Evolutionary conservation across 2,888 invertebrate genomes (phyloP).

Genomic region (Nomada ferruginata): DNA sequence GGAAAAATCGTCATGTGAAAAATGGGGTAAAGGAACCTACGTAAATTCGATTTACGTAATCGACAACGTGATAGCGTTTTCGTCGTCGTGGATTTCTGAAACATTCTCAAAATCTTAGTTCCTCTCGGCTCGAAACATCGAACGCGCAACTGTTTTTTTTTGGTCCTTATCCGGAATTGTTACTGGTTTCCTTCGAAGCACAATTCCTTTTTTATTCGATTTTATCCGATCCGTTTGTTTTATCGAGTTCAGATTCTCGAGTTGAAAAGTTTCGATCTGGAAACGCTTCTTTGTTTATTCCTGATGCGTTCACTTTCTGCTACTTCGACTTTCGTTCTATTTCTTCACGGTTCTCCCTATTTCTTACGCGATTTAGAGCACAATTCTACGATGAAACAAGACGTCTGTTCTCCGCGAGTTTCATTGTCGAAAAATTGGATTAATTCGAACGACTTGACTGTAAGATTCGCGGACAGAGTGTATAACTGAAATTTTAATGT

Average conservation of each 20-base stretch:
- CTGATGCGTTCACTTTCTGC: background rate
- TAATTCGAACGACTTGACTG: slow-evolving; percentile 29
- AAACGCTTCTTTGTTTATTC: background rate
- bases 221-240: background rate
- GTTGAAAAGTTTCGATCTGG: background rate
- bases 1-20: slow-evolving; percentile 47
- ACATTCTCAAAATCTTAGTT: slow-evolving; percentile 76
- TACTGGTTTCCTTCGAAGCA: no score
- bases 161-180: background rate
- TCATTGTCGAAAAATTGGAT: background rate
- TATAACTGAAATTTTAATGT: slow-evolving; percentile 29
- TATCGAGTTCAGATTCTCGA: background rate
- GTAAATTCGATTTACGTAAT: slow-evolving; percentile 42
- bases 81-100: slow-evolving; percentile 75
- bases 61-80: slow-evolving; percentile 23
- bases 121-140: slow-evolving; percentile 7
- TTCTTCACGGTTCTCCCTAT: background rate
- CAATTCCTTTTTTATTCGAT: background rate
- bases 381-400: background rate
- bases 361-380: background rate
- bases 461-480: slow-evolving; percentile 17
- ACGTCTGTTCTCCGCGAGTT: slow-evolving; percentile 7
- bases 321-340: background rate
- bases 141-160: background rate
- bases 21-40: slow-evolving; percentile 28